Evolutionary conservation across 2,113 vertebrate genomes (phyloP).

Genomic region (Thinocorus orbignyianus): DNA sequence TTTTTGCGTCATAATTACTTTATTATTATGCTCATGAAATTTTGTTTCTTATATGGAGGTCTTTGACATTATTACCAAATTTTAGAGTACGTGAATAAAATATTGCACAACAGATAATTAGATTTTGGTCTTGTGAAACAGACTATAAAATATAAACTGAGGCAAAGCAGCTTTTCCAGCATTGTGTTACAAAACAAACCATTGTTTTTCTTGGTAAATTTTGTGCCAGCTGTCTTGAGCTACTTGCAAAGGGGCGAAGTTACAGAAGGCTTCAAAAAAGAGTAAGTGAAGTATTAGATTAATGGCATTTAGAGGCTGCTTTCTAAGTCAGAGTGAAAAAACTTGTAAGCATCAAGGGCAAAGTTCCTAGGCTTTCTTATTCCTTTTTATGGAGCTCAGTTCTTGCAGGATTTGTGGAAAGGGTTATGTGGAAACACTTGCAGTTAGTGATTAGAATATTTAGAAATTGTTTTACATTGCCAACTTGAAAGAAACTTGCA

Average conservation of each 20-base stretch:
- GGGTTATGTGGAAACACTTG: background rate
- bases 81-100: background rate
- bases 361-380: conserved; percentile 5
- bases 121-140: background rate
- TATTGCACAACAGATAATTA: conserved; percentile 6
- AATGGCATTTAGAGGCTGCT: background rate
- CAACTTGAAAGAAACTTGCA: background rate
- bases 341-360: background rate
- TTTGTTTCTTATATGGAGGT: background rate
- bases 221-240: background rate
- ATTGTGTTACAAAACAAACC: background rate
- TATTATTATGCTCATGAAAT: too few relatives aligned
- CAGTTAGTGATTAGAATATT: background rate
- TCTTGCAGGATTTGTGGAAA: background rate
- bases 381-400: background rate
- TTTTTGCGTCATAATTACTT: background rate
- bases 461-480: background rate
- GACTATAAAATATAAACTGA: background rate
- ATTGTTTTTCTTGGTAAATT: conserved; percentile 15
- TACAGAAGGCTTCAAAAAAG: background rate
- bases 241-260: background rate
- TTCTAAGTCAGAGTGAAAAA: background rate
- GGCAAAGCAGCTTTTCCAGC: background rate
- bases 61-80: background rate
- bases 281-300: background rate